These are phyloP conservation scores for Cephalophus harveyi DNA, from an alignment of 2,113 vertebrate genomes.

Conservation along the genomic window DNA sequence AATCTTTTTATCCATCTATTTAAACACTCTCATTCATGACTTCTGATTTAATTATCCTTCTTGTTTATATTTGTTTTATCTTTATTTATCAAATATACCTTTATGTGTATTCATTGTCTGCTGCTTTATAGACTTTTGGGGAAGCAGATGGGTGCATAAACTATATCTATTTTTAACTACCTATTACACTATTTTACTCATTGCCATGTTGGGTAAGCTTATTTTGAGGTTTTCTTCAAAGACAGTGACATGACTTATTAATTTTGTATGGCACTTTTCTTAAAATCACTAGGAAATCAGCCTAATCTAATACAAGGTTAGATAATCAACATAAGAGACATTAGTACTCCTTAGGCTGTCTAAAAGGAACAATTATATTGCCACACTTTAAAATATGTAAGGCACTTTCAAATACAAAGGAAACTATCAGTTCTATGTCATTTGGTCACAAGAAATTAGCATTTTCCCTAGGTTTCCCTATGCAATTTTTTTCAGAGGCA, in stretches of 20 bases:
- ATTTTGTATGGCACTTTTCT: neutral
- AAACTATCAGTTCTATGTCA: neutral
- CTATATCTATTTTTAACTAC: neutral
- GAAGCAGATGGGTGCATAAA: neutral
- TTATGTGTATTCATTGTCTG: neutral
- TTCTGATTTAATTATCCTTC: neutral
- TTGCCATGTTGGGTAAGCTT: neutral
- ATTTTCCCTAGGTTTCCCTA: neutral
- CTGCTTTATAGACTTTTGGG: neutral
- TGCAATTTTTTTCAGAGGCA: neutral
- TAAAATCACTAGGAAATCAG: constrained; percentile 10
- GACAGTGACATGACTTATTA: neutral
- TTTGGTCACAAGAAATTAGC: neutral
- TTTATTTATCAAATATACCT: neutral
- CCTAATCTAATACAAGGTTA: neutral
- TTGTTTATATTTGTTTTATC: neutral
- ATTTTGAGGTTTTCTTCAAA: neutral
- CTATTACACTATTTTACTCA: neutral
- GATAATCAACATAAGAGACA: neutral
- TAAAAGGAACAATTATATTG: neutral
- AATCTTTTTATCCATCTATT: neutral
- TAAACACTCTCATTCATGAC: neutral
- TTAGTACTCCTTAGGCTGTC: neutral
- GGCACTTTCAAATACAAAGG: neutral
- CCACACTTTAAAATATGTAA: neutral